Percentiles rank a stretch among this genome's conserved stretches.
Evolutionary conservation across 2,888 invertebrate species (phyloP).

Genomic region (Synanthedon andrenaeformis): DNA sequence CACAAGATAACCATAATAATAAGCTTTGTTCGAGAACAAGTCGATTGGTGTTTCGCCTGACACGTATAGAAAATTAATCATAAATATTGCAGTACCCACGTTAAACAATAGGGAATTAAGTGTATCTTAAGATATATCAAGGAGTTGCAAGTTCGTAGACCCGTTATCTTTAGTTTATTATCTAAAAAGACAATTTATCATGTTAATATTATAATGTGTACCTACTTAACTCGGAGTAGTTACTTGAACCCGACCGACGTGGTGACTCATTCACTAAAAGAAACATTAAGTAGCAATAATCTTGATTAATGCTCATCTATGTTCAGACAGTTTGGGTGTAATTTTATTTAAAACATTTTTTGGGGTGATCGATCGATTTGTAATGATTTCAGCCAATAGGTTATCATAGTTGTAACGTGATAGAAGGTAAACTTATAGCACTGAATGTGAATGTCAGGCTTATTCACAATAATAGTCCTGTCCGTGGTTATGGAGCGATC

Average conservation of each 20-base stretch:
- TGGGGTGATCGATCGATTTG: not conserved
- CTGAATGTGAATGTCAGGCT: too few species aligned
- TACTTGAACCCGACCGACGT: constrained; percentile 2
- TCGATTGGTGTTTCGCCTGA: too few species aligned
- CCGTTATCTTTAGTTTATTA: not conserved
- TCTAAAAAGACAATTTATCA: constrained; percentile 2
- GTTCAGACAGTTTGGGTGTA: constrained; percentile 5
- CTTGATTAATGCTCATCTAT: constrained; percentile 7
- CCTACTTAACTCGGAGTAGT: not conserved
- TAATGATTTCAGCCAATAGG: not conserved
- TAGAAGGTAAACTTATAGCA: too few species aligned
- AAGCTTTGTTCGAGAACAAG: too few species aligned
- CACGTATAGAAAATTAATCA: not conserved
- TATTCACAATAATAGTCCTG: too few species aligned
- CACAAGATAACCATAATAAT: too few species aligned
- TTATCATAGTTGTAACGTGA: too few species aligned
- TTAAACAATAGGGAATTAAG: not conserved
- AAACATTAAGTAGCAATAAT: constrained; percentile 5
- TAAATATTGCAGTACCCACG: not conserved
- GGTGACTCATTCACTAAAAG: constrained; percentile 4
- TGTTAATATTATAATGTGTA: not conserved
- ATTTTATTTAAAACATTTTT: not conserved
- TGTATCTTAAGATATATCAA: not conserved
- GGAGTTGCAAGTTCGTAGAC: not conserved
- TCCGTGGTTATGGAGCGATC: too few species aligned